Base-by-base conservation (phyloP, 2,113 vertebrate species). In the Hiodon alosoides region DNA sequence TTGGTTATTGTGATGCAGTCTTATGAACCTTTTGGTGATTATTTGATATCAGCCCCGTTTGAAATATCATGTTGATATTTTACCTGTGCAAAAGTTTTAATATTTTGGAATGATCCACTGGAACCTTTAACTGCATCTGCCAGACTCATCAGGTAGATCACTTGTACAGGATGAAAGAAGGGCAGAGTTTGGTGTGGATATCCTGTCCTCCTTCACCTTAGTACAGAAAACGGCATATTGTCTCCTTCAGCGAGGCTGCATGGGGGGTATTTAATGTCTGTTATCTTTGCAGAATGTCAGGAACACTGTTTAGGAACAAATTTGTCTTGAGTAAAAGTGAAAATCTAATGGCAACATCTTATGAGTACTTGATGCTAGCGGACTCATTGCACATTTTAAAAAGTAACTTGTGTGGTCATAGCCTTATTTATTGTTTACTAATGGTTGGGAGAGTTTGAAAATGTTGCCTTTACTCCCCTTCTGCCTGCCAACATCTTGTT, bases 361-460 rank as follows among this genome's bases (percentile, higher is more conserved):
- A 80, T 16, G 52, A 47, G 54, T 59, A 68, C 13, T 81, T 83
- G 79, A 85, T 82, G 85, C 84, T 83, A 86, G 86, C 87, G 85
- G 83, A 88, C 86, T 86, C 85, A 82, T 80, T 87, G 86, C 88
- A 87, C 89, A 88, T 80, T 82, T 84, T 81, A 10, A 17, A 54
- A 8, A 68, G 31, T 3, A 46, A 6, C 57, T 78, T 82, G 81
- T 86, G 87, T 83, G 84, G 77, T 89, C 78, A 77, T 86, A 84
- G 85, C 87, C 87, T 90, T 91, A 91, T 91, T 89, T 91, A 89
- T 90, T 89, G 85, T 86, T 84, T 87, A 83, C 81, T 86, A 83
- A 86, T 85, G 77, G 69, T 65, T 70, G 62, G 70, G 60, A 81
- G 78, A 65, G 75, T 79, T 82, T 80, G 70, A 76, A 84, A 89